Evolutionary conservation across 2,888 invertebrate species (phyloP), one percentile per base, ranked within the genome.

Genomic region (Euphydryas editha): DNA sequence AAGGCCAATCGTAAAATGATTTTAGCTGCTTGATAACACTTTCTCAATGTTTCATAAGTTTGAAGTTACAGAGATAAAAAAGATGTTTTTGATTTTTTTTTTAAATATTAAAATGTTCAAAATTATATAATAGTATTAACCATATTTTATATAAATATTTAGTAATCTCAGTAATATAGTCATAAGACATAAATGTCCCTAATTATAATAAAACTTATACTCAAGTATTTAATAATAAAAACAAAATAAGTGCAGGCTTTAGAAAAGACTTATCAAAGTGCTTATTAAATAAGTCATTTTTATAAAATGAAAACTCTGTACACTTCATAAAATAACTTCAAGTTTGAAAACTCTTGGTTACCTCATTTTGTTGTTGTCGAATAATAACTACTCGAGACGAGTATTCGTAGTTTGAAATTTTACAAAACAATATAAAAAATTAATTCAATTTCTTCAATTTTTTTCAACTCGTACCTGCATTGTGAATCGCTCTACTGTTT

Each of bases 11-110:
- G 74, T 75, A 73, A 77, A 78, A 84, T 84, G 84, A 85, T 86
- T 86, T 86, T 79, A 13, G 73, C 69, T 64, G 73, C 75, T 72
- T 76, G 86, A 85, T 85, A 85, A 84, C 75, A 79, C 74, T 75
- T 76, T 70, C 73, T 66, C 65, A 60, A 51, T 75, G 71, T 76
- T 75, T 73, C 78, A 79, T 78, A 76, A 77, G 74, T 78, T 67
- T 67, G 66, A 69, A 70, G 62, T 71, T 70, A 66, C 58, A 62
- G 71, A 69, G 74, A 74, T 71, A 76, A 75, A 76, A 75, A 20
- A 3, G n/a, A 72, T 61, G 57, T 60, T 60, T 58, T 67, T 65
- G 54, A 69, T 59, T 62, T 62, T 61, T 44, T 64, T 61, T 57
- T 51, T 65, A 68, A 67, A n/a, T 20, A 4, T 11, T 18, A 51